Evolutionary conservation across 2,797 vertebrate species (phyloP).

Genomic region (Chaunax sp.): DNA sequence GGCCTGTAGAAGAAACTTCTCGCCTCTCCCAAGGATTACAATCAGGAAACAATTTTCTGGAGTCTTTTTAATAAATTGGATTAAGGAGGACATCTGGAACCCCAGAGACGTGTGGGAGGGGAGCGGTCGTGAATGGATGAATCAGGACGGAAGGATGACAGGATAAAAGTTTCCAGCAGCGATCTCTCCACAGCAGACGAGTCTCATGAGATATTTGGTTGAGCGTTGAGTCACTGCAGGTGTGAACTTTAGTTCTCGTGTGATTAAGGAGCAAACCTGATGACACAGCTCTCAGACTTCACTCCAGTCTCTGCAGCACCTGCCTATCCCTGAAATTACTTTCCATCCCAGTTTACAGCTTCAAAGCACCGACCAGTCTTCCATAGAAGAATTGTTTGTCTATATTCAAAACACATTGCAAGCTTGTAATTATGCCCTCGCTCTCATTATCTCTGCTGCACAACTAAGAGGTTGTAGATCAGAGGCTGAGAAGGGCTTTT

Average conservation of each 20-base stretch:
- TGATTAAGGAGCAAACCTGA: constrained; percentile 20
- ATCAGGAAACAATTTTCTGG: constrained; percentile 42
- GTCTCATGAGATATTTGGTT: constrained; percentile 17
- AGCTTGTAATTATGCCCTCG: constrained; percentile 65
- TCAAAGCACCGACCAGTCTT: constrained; percentile 59
- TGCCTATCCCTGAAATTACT: constrained; percentile 63
- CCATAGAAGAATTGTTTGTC: constrained; percentile 64
- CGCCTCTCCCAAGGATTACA: constrained; percentile 42
- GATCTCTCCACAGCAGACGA: constrained; percentile 7
- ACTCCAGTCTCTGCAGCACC: constrained; percentile 53
- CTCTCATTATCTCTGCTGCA: constrained; percentile 61
- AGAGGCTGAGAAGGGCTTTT: constrained; percentile 30
- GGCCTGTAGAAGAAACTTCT: constrained; percentile 10
- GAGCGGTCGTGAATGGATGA: constrained; percentile 33
- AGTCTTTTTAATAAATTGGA: constrained; percentile 36
- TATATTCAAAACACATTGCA: constrained; percentile 49
- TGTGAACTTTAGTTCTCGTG: constrained; percentile 33
- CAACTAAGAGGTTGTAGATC: constrained; percentile 48
- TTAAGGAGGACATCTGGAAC: constrained; percentile 61
- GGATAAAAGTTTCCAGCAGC: constrained; percentile 48
- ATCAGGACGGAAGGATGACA: constrained; percentile 34
- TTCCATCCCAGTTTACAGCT: constrained; percentile 49
- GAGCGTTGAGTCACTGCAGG: constrained; percentile 42
- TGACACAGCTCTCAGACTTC: constrained; percentile 38
- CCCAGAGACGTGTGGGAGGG: constrained; percentile 55